Evolutionary conservation across 1,140 invertebrate genomes (phyloP), one percentile per base, ranked within the genome.

Genomic region (Lasioglossum baleicum): DNA sequence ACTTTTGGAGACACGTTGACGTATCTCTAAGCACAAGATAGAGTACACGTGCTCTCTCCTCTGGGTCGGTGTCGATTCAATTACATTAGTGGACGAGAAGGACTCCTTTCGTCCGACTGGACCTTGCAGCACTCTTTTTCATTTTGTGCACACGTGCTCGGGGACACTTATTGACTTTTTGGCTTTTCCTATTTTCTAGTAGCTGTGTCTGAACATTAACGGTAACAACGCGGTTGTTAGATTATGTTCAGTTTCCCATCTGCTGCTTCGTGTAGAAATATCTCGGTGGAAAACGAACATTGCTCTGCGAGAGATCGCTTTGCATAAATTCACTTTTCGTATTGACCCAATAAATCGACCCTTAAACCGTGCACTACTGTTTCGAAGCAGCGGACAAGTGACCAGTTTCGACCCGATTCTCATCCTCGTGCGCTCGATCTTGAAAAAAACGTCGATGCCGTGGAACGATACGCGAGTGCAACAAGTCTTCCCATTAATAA

Each of bases 401-500:
- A 13, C 44, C 44, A 2, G 2, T 11, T 48, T 48, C 44, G 44
- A 48, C 44, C 44, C 0, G 10, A 48, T 48, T 48, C 8, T 48
- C 13, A 2, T 48, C 11, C 13, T 11, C 8, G 13, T 10, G 7
- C 2, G 44, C 44, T 11, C 44, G 44, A 48, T 48, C 44, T 53
- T 6, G 51, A 53, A 20, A 53, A 53, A 53, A 53, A 53, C 5
- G 15, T 53, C n/a, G 70, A 58, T 73, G 48, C 53, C 42, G 53
- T 8, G 61, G 26, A 11, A 17, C 42, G 75, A 78, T 78, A 74
- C 70, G 53, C 53, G 68, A 56, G 76, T 79, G 83, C 83, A 84
- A 84, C 83, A 84, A 84, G 83, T 84, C 72, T 79, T 84, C 75
- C 75, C 83, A 79, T 84, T 82, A 79, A 84, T 84, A 76, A 77